These are phyloP conservation scores for Seriola aureovittata DNA, from an alignment of 2,113 vertebrate genomes.

Conservation along the genomic window DNA sequence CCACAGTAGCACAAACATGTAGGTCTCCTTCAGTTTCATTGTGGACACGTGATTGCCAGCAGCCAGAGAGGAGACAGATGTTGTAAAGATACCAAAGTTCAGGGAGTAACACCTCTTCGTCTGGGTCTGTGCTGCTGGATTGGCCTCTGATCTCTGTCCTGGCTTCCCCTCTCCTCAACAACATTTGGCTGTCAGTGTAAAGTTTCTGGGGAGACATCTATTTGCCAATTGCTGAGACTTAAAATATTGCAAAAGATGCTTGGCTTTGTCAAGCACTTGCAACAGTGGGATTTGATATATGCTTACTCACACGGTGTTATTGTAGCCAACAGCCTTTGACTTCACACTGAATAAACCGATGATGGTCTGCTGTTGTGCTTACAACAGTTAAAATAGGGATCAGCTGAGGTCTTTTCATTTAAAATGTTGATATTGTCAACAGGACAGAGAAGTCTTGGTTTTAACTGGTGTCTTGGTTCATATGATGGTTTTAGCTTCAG, in stretches of 20 bases:
- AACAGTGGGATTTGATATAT: constrained; percentile 58
- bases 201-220: constrained; percentile 57
- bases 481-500: constrained; percentile 35
- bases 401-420: constrained; percentile 32
- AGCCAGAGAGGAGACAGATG: constrained; percentile 55
- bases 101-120: constrained; percentile 52
- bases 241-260: constrained; percentile 73
- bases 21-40: constrained; percentile 14
- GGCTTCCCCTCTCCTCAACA: constrained; percentile 58
- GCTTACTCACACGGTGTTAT: constrained; percentile 55
- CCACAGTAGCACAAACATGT: constrained; percentile 14
- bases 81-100: constrained; percentile 72
- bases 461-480: constrained; percentile 28
- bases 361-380: constrained; percentile 5
- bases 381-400: constrained; percentile 29
- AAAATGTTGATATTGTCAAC: constrained; percentile 29
- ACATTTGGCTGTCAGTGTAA: constrained; percentile 68
- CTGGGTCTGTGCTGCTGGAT: constrained; percentile 41
- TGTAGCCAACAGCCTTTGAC: constrained; percentile 49
- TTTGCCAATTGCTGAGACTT: constrained; percentile 69
- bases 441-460: constrained; percentile 9
- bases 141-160: constrained; percentile 74
- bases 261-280: constrained; percentile 62
- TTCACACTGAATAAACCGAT: constrained; percentile 33
- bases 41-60: constrained; percentile 48